Conservation (phyloP, 2,113 vertebrate genomes). For the Megaceryle torquata region DNA sequence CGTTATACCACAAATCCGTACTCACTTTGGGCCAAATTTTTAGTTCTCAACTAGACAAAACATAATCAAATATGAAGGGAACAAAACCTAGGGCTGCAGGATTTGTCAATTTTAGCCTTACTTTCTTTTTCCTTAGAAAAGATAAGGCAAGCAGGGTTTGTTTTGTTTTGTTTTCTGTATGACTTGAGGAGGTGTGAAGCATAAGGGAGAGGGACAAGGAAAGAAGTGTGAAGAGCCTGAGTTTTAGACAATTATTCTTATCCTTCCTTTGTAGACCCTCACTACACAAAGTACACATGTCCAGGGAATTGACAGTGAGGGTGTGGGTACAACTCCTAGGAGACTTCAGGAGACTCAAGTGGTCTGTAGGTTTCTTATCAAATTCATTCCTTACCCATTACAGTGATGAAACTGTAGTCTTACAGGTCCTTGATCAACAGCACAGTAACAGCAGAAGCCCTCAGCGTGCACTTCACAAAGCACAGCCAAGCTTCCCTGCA, state of each 20-base stretch:
- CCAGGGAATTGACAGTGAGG: background rate
- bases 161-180: background rate
- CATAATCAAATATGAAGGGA: background rate
- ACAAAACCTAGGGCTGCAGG: background rate
- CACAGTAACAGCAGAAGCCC: background rate
- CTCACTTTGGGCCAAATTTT: background rate
- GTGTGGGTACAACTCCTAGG: background rate
- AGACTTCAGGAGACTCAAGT: background rate
- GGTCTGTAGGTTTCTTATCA: background rate
- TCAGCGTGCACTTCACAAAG: background rate
- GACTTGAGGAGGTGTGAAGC: background rate
- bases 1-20: background rate
- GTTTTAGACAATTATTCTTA: background rate
- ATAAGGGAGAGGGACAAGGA: background rate
- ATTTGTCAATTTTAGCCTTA: background rate
- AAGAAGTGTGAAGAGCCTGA: background rate
- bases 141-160: background rate
- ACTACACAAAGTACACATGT: rapidly evolving
- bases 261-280: background rate
- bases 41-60: background rate
- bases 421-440: background rate
- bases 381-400: background rate
- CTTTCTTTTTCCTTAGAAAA: background rate
- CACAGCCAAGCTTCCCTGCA: background rate
- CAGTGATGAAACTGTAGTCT: background rate